Evolutionary conservation across 1,140 invertebrate genomes (phyloP), one percentile per base, ranked within the genome.

Genomic region (Phymorhynchus buccinoides): DNA sequence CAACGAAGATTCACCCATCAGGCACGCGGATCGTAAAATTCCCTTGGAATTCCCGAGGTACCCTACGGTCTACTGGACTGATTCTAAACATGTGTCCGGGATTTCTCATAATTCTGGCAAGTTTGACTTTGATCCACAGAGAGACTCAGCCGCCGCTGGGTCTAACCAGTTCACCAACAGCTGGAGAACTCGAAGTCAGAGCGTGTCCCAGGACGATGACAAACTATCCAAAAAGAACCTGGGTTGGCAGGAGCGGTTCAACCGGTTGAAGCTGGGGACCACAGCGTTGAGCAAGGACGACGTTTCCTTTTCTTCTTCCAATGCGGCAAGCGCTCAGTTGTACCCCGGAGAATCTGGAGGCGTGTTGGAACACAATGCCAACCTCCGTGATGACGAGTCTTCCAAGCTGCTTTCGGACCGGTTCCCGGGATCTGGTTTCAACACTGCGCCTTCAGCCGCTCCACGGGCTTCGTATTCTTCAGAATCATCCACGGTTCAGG

Each of bases 401-500:
- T 42, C 18, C 12, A 90, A 84, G 62, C 86, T 85, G n/a, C 68
- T 88, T 2, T 78, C 89, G 1, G 85, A 84, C 32, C 89, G 89
- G 78, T 92, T 91, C 79, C 91, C 91, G 73, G 90, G 90, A 35
- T 85, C 88, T 81, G 68, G 73, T 9, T 27, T 32, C 7, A 66
- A 41, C 52, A 41, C n/a, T 14, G 79, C 39, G 87, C 78, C 44
- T 80, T 73, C 84, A 18, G 81, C 87, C 48, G n/a, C 83, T 0
- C 87, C 88, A 44, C 83, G 87, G 7, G 73, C 87, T 42, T 88
- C 87, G 0, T 84, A 81, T 52, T 90, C 87, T 71, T 89, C 91
- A 22, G 93, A 93, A 78, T 90, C 88, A 2, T 92, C 92, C 0
- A 94, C 93, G 7, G 91, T 93, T n/a, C 93, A 93, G 81, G 94